phyloP scores from a whole-genome alignment of 2,113 vertebrate species.

The Hippocampus barbouri region DNA sequence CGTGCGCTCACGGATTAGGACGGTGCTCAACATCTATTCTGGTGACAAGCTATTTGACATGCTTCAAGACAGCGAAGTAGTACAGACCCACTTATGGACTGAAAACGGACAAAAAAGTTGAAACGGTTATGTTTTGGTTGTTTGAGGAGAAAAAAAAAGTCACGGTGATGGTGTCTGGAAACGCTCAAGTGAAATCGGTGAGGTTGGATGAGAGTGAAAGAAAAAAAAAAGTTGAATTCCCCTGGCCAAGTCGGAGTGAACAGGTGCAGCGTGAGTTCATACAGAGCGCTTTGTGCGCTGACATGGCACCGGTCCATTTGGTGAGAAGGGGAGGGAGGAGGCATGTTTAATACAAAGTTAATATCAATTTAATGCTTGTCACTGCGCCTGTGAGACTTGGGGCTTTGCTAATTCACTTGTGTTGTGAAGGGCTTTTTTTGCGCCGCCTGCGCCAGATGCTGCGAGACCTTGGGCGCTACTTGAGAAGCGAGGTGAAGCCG shows the following conservation, averaged over 20 bases:
- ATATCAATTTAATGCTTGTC: conserved; percentile 83
- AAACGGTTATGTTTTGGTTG: not conserved
- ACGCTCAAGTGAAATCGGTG: conserved; percentile 43
- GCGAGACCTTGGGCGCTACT: conserved; percentile 29
- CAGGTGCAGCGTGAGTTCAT: conserved; percentile 72
- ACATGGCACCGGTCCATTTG: conserved; percentile 60
- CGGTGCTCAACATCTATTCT: conserved; percentile 63
- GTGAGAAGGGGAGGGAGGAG: conserved; percentile 54
- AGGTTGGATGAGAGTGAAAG: conserved; percentile 35
- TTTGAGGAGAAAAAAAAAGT: conserved; percentile 31
- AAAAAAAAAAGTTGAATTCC: conserved; percentile 60
- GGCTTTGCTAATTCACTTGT: conserved; percentile 68
- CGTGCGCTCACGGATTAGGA: conserved; percentile 71
- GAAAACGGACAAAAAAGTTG: not conserved
- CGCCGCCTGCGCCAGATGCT: conserved; percentile 58
- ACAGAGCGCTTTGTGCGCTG: conserved; percentile 67
- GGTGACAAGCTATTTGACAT: conserved; percentile 61
- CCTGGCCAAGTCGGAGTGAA: conserved; percentile 58
- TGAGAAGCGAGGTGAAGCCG: conserved; percentile 53
- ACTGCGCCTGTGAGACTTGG: conserved; percentile 62
- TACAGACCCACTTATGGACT: conserved; percentile 11
- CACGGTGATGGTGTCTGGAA: conserved; percentile 39
- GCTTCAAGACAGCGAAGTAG: conserved; percentile 31
- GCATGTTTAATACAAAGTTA: conserved; percentile 81
- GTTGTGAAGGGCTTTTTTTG: conserved; percentile 36